A percentile compares a stretch with the other conserved stretches of the same genome.
Evolutionary conservation across 2,888 invertebrate species (phyloP).

Genomic region (Macrosoma leucophasiata): DNA sequence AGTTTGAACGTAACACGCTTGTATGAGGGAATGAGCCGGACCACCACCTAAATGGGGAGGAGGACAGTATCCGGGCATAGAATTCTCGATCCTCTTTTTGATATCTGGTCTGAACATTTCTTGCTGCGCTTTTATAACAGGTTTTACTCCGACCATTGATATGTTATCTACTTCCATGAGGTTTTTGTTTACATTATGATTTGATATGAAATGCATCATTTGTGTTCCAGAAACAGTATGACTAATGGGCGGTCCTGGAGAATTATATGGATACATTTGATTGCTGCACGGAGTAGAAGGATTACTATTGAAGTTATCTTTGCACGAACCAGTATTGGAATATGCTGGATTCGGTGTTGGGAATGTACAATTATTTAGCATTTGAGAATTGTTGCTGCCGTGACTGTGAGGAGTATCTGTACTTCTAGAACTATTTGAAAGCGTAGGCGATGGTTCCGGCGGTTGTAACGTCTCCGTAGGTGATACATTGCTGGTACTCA

Average conservation of each 20-base stretch:
- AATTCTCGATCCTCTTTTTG: constrained; percentile 49
- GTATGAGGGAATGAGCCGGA: constrained; percentile 59
- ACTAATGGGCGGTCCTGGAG: constrained; percentile 52
- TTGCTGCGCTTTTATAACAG: constrained; percentile 42
- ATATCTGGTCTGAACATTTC: constrained; percentile 46
- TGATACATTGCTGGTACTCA: constrained; percentile 88
- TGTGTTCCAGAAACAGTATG: constrained; percentile 57
- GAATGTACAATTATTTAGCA: constrained; percentile 52
- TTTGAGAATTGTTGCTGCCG: constrained; percentile 46
- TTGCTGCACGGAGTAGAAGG: constrained; percentile 53
- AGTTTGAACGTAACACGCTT: constrained; percentile 62
- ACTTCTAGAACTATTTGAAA: constrained; percentile 69
- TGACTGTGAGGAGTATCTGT: constrained; percentile 67
- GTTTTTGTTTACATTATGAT: constrained; percentile 68
- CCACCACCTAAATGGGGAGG: constrained; percentile 67
- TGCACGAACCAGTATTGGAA: constrained; percentile 58
- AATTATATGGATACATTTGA: constrained; percentile 51
- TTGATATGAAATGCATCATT: constrained; percentile 71
- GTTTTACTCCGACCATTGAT: constrained; percentile 68
- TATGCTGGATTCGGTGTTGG: constrained; percentile 70
- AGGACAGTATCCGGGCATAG: constrained; percentile 67
- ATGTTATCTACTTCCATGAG: constrained; percentile 72
- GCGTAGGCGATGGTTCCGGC: constrained; percentile 78
- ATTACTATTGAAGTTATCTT: constrained; percentile 53
- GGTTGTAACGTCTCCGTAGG: constrained; percentile 74